Percentiles rank a stretch among this genome's conserved stretches.
Evolutionary conservation across 2,797 vertebrate species (phyloP).

Genomic region (Squalus acanthias): DNA sequence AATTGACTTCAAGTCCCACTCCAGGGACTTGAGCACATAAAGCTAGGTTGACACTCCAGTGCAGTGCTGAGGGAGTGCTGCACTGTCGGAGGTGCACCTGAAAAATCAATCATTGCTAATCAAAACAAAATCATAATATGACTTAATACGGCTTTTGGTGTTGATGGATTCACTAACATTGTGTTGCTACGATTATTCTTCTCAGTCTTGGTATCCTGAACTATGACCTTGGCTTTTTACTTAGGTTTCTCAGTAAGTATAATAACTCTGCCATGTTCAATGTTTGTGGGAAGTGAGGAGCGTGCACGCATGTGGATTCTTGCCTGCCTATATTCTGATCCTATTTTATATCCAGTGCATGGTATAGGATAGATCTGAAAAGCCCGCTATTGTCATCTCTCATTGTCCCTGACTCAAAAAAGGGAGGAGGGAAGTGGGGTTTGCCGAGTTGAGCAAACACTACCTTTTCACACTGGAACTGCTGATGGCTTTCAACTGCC

Average conservation of each 20-base stretch:
- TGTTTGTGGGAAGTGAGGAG: background rate
- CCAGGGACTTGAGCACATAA: too few species aligned
- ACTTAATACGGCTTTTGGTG: background rate
- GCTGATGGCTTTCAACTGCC: too few species aligned
- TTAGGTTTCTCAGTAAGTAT: background rate
- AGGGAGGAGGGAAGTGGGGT: background rate
- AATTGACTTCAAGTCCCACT: too few species aligned
- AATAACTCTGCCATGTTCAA: background rate
- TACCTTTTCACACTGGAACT: background rate
- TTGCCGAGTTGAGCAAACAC: background rate
- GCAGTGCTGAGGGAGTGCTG: too few species aligned
- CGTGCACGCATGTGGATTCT: background rate
- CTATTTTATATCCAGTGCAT: background rate
- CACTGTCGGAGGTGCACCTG: background rate
- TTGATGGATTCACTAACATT: background rate
- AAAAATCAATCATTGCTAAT: background rate
- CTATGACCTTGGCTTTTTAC: background rate
- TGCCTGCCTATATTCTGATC: background rate
- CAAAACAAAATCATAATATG: background rate
- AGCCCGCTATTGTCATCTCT: background rate
- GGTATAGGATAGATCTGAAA: background rate
- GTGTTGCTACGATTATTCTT: background rate
- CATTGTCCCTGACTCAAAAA: background rate
- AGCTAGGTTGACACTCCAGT: too few species aligned
- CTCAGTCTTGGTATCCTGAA: background rate